phyloP scores from a whole-genome alignment of 1,140 invertebrate genomes.

The Temnothorax longispinosus region DNA sequence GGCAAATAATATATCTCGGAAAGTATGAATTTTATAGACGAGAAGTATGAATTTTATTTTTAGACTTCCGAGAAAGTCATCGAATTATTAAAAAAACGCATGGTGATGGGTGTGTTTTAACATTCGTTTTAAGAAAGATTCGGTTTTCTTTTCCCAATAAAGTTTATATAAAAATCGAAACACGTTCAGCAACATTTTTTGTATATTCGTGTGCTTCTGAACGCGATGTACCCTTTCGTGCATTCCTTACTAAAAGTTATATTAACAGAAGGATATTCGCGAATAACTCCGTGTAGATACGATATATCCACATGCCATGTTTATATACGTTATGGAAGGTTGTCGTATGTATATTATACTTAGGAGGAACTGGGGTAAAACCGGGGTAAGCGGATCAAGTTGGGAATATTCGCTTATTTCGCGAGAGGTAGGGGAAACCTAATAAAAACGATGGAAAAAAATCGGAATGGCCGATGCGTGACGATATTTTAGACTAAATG shows the following conservation, averaged over 20 bases:
- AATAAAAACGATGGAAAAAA: conserved; percentile 34
- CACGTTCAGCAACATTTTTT: background rate
- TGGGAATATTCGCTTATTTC: conserved; percentile 37
- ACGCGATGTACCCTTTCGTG: background rate
- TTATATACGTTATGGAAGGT: conserved; percentile 4
- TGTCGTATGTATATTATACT: conserved; percentile 44
- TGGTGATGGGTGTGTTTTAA: background rate
- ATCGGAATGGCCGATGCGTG: conserved; percentile 14
- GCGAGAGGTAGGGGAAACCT: background rate
- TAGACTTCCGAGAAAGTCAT: background rate
- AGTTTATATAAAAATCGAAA: background rate
- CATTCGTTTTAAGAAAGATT: background rate
- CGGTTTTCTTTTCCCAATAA: too few relatives aligned
- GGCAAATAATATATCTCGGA: conserved; percentile 1
- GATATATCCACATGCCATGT: background rate
- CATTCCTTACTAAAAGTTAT: background rate
- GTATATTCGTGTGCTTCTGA: background rate
- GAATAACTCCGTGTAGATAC: background rate
- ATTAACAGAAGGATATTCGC: background rate
- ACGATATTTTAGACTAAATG: conserved; percentile 13
- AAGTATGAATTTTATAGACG: conserved; percentile 4
- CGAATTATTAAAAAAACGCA: background rate
- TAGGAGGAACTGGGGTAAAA: conserved; percentile 44
- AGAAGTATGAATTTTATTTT: background rate
- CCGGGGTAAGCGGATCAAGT: conserved; percentile 33